Evolutionary conservation across 2,797 vertebrate species (phyloP).

Genomic region (Onychomys torridus): DNA sequence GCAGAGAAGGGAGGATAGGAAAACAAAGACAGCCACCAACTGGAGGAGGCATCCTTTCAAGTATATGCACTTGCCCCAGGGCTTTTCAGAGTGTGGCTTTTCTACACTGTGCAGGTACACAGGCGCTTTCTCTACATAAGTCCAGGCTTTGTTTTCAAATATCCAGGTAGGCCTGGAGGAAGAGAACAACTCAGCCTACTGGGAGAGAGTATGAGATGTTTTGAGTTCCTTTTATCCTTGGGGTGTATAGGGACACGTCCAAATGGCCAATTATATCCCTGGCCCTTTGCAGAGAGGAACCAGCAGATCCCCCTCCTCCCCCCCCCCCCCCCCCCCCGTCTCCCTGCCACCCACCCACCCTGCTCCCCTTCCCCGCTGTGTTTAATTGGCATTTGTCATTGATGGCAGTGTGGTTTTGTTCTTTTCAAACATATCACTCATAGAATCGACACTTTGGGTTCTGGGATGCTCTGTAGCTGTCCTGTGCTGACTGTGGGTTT

Average conservation of each 20-base stretch:
- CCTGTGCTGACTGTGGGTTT: rapidly evolving
- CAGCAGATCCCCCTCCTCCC: no score
- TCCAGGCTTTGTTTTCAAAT: background rate
- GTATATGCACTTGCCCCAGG: background rate
- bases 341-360: no score
- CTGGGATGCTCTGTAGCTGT: rapidly evolving
- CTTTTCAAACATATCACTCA: background rate
- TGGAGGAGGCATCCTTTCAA: background rate
- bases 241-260: background rate
- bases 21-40: background rate
- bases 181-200: background rate
- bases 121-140: background rate
- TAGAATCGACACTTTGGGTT: background rate
- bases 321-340: no score
- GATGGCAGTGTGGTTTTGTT: background rate
- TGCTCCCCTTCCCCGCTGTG: no score
- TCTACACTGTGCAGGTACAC: background rate
- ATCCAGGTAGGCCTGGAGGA: background rate
- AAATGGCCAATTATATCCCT: background rate
- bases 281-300: background rate
- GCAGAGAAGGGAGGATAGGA: background rate
- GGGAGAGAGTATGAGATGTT: background rate
- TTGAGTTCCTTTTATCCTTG: background rate
- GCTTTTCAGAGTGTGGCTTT: background rate
- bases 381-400: conserved; percentile 30